A percentile compares a stretch with the other conserved stretches of the same genome.
phyloP scores from a whole-genome alignment of 2,797 vertebrate genomes.

The Sylvia borin region DNA sequence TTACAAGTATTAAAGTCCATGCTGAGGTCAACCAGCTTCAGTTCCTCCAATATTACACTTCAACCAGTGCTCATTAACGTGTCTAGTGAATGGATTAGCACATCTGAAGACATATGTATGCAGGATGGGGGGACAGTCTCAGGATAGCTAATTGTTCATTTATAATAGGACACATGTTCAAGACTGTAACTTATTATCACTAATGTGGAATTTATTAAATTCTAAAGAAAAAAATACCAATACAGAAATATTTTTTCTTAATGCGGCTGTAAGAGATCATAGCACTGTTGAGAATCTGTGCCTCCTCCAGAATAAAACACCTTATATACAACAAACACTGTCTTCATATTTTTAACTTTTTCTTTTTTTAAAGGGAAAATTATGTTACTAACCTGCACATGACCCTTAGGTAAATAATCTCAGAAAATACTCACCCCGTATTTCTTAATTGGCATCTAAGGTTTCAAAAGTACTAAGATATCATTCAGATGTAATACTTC shows the following conservation, averaged over 20 bases:
- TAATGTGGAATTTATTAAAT: slow-evolving; percentile 82
- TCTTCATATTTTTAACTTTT: background rate
- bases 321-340: background rate
- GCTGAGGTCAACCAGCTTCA: slow-evolving; percentile 81
- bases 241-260: slow-evolving; percentile 64
- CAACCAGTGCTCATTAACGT: slow-evolving; percentile 83
- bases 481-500: background rate
- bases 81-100: slow-evolving; percentile 85
- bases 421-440: background rate
- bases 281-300: background rate
- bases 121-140: slow-evolving; percentile 78
- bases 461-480: background rate
- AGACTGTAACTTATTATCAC: slow-evolving; percentile 77
- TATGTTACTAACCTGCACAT: background rate
- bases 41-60: slow-evolving; percentile 83
- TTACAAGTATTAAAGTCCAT: slow-evolving; percentile 83
- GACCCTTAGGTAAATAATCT: background rate
- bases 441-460: background rate
- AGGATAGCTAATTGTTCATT: slow-evolving; percentile 81
- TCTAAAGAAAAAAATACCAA: slow-evolving; percentile 78
- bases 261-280: background rate
- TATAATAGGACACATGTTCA: slow-evolving; percentile 71
- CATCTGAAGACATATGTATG: slow-evolving; percentile 81
- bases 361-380: background rate
- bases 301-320: background rate